Conservation (phyloP, 2,797 vertebrate species). For the Centropyge bicolor region DNA sequence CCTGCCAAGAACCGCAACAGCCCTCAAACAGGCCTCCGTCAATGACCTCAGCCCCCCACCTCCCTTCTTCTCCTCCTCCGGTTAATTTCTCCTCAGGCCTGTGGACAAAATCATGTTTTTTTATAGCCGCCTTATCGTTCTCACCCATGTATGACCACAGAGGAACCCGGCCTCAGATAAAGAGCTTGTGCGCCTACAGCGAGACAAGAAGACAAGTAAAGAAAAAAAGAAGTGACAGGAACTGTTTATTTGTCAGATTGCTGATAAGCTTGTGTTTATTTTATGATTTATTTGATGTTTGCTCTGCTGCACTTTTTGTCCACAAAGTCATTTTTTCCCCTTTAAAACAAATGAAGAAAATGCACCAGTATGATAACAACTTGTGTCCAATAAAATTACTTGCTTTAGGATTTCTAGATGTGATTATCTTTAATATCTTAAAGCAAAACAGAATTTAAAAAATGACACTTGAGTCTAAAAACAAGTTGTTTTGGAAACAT, state of each 20-base stretch:
- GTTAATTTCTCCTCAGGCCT: conserved; percentile 39
- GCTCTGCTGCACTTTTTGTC: not conserved
- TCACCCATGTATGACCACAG: conserved; percentile 45
- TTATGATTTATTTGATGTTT: conserved; percentile 25
- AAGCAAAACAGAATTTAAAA: not conserved
- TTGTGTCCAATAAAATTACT: not conserved
- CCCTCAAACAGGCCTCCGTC: conserved; percentile 64
- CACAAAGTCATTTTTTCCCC: not conserved
- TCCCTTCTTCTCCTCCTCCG: not conserved
- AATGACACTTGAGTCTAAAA: not conserved
- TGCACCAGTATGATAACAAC: not conserved
- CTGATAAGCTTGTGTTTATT: conserved; percentile 21
- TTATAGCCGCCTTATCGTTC: conserved; percentile 51
- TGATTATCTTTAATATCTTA: not conserved
- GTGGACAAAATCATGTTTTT: conserved; percentile 32
- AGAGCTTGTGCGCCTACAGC: conserved; percentile 16
- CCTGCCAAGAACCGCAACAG: conserved; percentile 76
- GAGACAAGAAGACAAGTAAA: conserved; percentile 23
- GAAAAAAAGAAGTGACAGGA: conserved; percentile 4
- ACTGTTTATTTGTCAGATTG: conserved; percentile 26
- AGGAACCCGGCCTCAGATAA: conserved; percentile 46
- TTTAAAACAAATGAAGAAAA: not conserved
- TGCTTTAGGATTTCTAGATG: not conserved
- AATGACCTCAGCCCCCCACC: conserved; percentile 39
- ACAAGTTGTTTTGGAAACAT: conserved; percentile 5